A percentile compares a stretch with the other conserved stretches of the same genome.
phyloP scores from a whole-genome alignment of 2,797 vertebrate genomes.

The Tangara arthus region DNA sequence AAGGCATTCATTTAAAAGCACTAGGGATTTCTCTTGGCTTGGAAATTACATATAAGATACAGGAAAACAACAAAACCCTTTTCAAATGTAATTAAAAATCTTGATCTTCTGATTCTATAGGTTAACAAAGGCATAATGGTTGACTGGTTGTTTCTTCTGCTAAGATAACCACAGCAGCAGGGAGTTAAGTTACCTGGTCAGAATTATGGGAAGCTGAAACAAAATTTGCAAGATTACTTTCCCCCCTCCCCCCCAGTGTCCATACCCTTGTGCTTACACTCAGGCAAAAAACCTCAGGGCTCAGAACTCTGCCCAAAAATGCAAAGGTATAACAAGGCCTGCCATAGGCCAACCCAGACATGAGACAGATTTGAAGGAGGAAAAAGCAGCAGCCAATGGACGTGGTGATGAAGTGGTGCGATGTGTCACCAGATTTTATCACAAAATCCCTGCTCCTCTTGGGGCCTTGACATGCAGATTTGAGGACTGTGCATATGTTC shows the following conservation, averaged over 20 bases:
- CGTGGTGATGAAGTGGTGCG: not conserved
- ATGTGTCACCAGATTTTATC: not conserved
- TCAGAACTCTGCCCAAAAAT: not conserved
- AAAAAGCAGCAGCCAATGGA: not conserved
- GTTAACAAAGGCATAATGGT: not conserved
- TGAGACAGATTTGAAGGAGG: accelerated
- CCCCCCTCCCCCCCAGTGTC: accelerated
- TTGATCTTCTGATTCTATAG: not conserved
- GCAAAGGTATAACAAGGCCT: not conserved
- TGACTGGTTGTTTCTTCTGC: not conserved
- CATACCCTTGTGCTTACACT: not conserved
- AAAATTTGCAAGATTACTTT: not conserved
- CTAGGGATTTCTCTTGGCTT: not conserved
- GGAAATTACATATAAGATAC: not conserved
- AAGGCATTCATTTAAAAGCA: not conserved
- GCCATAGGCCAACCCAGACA: not conserved
- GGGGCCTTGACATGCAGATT: not conserved
- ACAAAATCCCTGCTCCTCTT: not conserved
- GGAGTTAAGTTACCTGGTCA: not conserved
- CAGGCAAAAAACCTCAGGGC: not conserved
- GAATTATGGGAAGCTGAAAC: not conserved
- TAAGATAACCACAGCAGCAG: not conserved
- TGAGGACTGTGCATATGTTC: not conserved
- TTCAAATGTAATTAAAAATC: not conserved
- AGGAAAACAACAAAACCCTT: not conserved